A percentile compares a stretch with the other conserved stretches of the same genome.
Conservation (phyloP, 2,113 vertebrate genomes). For the Jaculus jaculus region DNA sequence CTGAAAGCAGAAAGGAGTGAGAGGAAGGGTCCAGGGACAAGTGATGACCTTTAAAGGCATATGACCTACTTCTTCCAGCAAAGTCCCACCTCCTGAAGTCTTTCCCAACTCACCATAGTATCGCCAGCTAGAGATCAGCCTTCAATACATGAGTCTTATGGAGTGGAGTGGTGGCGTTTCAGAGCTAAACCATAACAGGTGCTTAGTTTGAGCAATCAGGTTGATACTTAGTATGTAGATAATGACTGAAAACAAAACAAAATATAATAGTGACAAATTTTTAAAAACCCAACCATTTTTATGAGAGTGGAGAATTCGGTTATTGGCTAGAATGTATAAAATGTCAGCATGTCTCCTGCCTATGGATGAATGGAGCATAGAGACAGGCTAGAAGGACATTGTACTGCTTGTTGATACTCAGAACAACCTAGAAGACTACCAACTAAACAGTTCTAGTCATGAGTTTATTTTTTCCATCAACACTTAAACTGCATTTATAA, state of each 20-base stretch:
- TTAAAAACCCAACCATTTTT: background rate
- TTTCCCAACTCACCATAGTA: background rate
- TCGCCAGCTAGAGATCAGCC: background rate
- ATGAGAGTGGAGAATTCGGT: background rate
- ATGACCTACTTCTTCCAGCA: background rate
- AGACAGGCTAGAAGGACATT: background rate
- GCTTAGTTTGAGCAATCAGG: background rate
- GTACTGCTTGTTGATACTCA: background rate
- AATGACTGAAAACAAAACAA: background rate
- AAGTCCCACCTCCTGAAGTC: background rate
- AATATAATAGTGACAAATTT: too few species aligned
- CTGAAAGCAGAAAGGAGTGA: too few species aligned
- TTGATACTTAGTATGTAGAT: background rate
- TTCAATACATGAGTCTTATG: background rate
- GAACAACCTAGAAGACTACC: background rate
- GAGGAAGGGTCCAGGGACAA: background rate
- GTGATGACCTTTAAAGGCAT: background rate
- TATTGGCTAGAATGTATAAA: background rate
- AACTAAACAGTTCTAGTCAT: background rate
- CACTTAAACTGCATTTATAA: conserved; percentile 16
- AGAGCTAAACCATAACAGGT: background rate
- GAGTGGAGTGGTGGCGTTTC: background rate
- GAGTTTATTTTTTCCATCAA: conserved; percentile 5
- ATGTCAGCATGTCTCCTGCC: background rate
- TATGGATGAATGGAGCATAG: background rate